Evolutionary conservation across 2,797 vertebrate genomes (phyloP), one percentile per base, ranked within the genome.

Genomic region (Anabacerthia variegaticeps): DNA sequence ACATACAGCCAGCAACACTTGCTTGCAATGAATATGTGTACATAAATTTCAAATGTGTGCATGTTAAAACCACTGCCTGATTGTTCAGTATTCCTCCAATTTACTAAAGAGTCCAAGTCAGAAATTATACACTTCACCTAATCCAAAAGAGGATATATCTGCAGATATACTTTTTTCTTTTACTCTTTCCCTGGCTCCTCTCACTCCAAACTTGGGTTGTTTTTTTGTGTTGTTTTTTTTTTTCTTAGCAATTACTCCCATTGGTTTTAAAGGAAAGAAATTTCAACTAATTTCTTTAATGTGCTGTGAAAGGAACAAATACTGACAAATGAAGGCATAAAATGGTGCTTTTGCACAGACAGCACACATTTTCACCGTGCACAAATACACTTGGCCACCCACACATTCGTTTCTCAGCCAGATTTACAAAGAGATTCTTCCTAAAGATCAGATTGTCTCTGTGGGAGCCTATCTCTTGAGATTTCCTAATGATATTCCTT

Each of bases 381-480:
- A 73, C 77, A 88, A 83, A 90, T 55, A 92, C 48, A 59, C 48
- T 93, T 65, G 69, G 77, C 90, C 90, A 95, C 92, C 92, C 95
- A 95, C 90, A 74, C 88, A 48, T 37, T 71, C 27, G 52, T 88
- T 93, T 90, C 76, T 81, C 85, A 83, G 89, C 54, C 92, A 95
- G 65, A 85, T 68, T 87, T 75, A 85, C 65, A 44, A 61, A 61
- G 41, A 93, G 46, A 71, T 65, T 92, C 78, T 82, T 85, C 95
- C 87, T 88, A 37, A 93, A 89, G 72, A 93, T 93, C 86, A 85
- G 72, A 74, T 75, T 85, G 91, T 77, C 89, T 91, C 93, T 81
- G 87, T 88, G 87, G 75, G 8, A 93, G 68, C 62, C 75, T 80
- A 66, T 89, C 89, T 85, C 91, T 88, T 72, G 78, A 92, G 89